Evolutionary conservation across 1,140 invertebrate genomes (phyloP), one percentile per base, ranked within the genome.

Genomic region (Tetramorium alpestre): DNA sequence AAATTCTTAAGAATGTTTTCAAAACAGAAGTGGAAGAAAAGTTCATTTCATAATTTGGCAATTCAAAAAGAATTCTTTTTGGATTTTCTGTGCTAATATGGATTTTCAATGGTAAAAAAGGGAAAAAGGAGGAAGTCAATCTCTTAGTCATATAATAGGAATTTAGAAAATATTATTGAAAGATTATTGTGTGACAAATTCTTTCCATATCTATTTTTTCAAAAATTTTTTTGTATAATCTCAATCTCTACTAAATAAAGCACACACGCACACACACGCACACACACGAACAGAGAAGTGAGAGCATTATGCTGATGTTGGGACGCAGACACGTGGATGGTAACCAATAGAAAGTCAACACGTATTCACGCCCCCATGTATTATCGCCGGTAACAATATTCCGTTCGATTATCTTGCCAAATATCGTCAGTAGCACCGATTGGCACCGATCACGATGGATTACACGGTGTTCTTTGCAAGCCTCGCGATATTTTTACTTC

Each of bases 281-380:
- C 28, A 28, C 28, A 28, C 28, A 28, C 28, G 1, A 28, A 28
- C 28, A 33, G 3, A 33, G 3, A 0, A 3, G 33, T 33, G 33
- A 33, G 22, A 38, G 6, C 22, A 13, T 77, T 25, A 13, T 16
- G 11, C 25, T 78, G 6, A 1, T 62, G n/a, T 49, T 13, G 6
- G n/a, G 5, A 75, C n/a, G 25, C 41, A 44, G 16, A 60, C 81
- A 85, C 81, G 70, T 85, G 81, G 81, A 60, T 49, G 16, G 56
- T 22, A 16, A 73, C 92, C 92, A 93, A 93, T 93, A 28, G 78
- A 77, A 89, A 60, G 58, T 7, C 18, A 91, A 76, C 92, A 93
- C 92, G 90, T 86, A 82, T 76, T 72, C 73, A 78, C 56, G 70
- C 67, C 81, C 60, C 77, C 78, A 41, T 88, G 51, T 82, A 22